Conservation (phyloP, 1,140 invertebrate species). For the Mya arenaria region DNA sequence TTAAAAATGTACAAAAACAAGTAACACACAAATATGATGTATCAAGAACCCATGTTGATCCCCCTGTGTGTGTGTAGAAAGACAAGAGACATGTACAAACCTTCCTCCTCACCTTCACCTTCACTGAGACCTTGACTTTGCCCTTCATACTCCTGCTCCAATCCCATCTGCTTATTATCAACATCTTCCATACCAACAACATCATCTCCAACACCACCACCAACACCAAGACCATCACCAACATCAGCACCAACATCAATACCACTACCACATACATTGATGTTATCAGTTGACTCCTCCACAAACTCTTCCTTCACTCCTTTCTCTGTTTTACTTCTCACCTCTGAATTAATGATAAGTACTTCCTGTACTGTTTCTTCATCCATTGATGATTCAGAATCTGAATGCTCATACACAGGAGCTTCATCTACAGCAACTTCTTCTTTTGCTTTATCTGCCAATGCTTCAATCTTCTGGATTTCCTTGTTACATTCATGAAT, state of each 20-base stretch:
- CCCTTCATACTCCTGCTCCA: slow-evolving; percentile 7
- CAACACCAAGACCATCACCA: slow-evolving; percentile 28
- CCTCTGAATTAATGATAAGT: too few species aligned
- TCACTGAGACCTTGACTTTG: neutral
- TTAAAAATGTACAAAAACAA: too few species aligned
- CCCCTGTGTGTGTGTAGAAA: too few species aligned
- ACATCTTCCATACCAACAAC: slow-evolving; percentile 11
- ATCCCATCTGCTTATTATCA: slow-evolving; percentile 31
- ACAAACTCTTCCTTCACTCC: neutral
- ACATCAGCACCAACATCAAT: too few species aligned
- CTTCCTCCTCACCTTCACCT: neutral
- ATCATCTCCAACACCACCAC: slow-evolving; percentile 11
- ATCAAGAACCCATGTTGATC: too few species aligned
- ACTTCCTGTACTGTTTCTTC: too few species aligned
- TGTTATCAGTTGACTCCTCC: neutral
- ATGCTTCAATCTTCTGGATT: slow-evolving; percentile 41
- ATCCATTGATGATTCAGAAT: slow-evolving; percentile 37
- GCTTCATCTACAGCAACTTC: neutral
- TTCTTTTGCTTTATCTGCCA: neutral
- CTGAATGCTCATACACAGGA: slow-evolving; percentile 31
- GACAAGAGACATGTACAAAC: too few species aligned
- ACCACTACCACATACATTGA: neutral
- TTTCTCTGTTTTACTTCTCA: neutral
- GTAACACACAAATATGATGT: too few species aligned
- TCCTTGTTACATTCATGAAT: slow-evolving; percentile 37